Evolutionary conservation across 1,140 invertebrate genomes (phyloP), one percentile per base, ranked within the genome.

Genomic region (Marisa cornuarietis): DNA sequence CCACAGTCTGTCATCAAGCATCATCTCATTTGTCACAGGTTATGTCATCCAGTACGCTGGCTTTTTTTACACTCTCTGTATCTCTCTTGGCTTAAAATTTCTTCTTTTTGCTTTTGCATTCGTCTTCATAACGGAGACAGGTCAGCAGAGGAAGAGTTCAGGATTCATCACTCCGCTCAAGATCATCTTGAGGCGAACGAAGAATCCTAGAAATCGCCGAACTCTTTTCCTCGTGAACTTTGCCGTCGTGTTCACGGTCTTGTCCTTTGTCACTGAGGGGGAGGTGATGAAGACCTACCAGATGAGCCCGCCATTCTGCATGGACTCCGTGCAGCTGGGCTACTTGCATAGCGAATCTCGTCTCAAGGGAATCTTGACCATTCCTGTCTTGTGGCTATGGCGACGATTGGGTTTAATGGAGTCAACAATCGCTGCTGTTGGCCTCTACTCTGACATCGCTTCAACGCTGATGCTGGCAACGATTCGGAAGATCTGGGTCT

Each of bases 301-400:
- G 69, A 71, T 71, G 69, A 71, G 69, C 49, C 69, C 69, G 20
- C 69, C 69, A 7, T 71, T 71, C 31, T 71, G 69, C 69, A 31
- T 71, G 24, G 20, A 24, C 24, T 26, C 69, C 24, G 49, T 71
- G 20, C 69, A 71, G 69, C 69, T 71, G 20, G 69, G 69, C 69
- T 71, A 49, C 24, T 71, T 42, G 24, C 10, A 14, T 7, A 51
- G 69, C 26, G 69, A 31, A 31, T 14, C 8, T 49, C 24, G 69
- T 22, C 49, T 71, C 3, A 71, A 71, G 69, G 69, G 69, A 2
- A 49, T 71, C 69, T 22, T 71, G 10, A 49, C 20, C 49, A 31
- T 71, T 11, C 69, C 69, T 20, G 20, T 71, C 26, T 11, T 71
- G 69, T 71, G 69, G 69, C 2, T 71, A 6, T 71, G 42, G 61